Evolutionary conservation across 1,140 invertebrate genomes (phyloP).

Genomic region (Sipha flava): DNA sequence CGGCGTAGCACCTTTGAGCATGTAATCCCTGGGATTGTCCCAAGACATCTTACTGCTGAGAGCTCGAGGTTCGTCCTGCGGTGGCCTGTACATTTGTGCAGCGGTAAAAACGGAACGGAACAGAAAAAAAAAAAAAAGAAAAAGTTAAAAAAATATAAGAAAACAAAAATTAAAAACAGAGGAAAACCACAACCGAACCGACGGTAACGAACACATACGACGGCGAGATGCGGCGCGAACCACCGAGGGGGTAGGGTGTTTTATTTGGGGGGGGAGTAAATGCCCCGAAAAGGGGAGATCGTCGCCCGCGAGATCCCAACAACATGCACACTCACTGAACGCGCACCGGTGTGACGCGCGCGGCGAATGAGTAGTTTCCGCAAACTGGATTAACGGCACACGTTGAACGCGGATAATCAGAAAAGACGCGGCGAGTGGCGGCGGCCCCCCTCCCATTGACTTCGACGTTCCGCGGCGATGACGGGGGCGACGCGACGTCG

Average conservation of each 20-base stretch:
- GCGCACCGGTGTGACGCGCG: neutral
- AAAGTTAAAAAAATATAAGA: neutral
- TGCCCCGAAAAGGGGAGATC: neutral
- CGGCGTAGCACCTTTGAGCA: slow-evolving; percentile 20
- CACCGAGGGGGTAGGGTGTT: too few relatives aligned
- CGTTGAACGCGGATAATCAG: slow-evolving; percentile 16
- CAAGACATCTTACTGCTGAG: slow-evolving; percentile 2
- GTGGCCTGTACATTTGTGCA: slow-evolving; percentile 7
- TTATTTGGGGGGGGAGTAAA: neutral
- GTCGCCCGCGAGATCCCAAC: neutral
- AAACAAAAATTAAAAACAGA: too few relatives aligned
- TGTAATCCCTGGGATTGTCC: slow-evolving; percentile 26
- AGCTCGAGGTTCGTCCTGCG: neutral
- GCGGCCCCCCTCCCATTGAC: neutral
- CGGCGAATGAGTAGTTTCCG: slow-evolving; percentile 21
- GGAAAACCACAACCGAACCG: too few relatives aligned
- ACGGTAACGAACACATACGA: too few relatives aligned
- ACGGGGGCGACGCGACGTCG: neutral
- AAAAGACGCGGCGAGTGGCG: slow-evolving; percentile 9
- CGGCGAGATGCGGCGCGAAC: too few relatives aligned
- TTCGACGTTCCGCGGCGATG: neutral
- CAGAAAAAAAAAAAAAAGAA: neutral
- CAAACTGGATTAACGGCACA: slow-evolving; percentile 23
- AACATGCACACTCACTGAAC: neutral
- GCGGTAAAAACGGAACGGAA: too few relatives aligned